These are phyloP conservation scores for Acutogordius australiensis DNA, from an alignment of 2,888 invertebrate genomes.

Conservation along the genomic window DNA sequence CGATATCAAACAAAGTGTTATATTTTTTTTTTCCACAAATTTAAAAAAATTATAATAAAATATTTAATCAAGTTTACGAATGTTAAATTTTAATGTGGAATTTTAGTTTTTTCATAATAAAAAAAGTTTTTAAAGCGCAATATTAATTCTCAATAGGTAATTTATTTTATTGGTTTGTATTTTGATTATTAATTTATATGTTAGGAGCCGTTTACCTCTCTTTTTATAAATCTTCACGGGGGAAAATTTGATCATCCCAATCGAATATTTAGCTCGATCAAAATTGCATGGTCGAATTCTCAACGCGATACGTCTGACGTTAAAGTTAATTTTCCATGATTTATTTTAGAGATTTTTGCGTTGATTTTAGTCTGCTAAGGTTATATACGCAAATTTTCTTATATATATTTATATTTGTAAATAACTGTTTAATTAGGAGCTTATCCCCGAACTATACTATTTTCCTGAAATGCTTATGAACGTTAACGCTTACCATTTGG, in stretches of 20 bases:
- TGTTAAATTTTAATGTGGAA: no score
- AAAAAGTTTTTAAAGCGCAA: no score
- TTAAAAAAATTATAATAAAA: no score
- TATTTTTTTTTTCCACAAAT: no score
- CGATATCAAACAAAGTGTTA: no score
- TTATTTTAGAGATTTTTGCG: not conserved
- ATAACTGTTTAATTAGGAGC: slow-evolving; percentile 46
- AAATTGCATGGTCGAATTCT: slow-evolving; percentile 89
- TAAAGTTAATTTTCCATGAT: no score
- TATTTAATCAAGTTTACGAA: no score
- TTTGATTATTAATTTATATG: slow-evolving; percentile 17
- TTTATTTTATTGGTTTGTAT: no score
- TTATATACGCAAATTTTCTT: no score
- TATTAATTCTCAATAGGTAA: no score
- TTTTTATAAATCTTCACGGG: slow-evolving; percentile 86
- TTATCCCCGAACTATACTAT: slow-evolving; percentile 94
- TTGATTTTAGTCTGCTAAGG: not conserved
- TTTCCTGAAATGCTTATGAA: slow-evolving; percentile 95
- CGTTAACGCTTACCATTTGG: slow-evolving; percentile 48
- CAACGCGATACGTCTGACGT: slow-evolving; percentile 95
- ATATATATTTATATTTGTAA: no score
- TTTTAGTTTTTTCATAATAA: no score
- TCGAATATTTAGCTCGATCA: slow-evolving; percentile 68
- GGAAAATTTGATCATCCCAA: slow-evolving; percentile 98
- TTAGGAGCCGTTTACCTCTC: slow-evolving; percentile 92